Evolutionary conservation across 2,797 vertebrate species (phyloP), one percentile per base, ranked within the genome.

Genomic region (Anableps anableps): DNA sequence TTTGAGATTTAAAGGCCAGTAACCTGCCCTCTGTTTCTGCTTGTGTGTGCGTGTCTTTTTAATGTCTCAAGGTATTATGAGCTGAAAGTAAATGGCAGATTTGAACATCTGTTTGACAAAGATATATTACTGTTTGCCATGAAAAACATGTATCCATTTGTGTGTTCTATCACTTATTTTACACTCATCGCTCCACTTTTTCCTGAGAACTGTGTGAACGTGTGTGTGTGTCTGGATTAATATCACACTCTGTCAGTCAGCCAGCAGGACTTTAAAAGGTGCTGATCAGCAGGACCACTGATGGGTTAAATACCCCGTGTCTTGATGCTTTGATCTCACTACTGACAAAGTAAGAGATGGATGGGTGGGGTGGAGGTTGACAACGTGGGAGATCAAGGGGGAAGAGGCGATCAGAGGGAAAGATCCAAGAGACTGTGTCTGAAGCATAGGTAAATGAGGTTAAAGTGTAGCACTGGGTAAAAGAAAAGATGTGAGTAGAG

Each of bases 281-380:
- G 86, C 86, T 91, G 88, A 92, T 90, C 89, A 87, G 90, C 88
- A 85, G 81, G 81, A 85, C 74, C 76, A 83, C 66, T 66, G 81
- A 88, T 76, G 90, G 89, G 90, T 92, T 94, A 92, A 94, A 88
- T 83, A 89, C 86, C 86, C 74, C 76, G 73, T 47, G 85, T 86
- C 84, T 88, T 68, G 51, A 79, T 84, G 66, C 92, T 93, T 94
- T 95, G 90, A 94, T 94, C 90, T 88, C 75, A 78, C 64, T 83
- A 86, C 89, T 91, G 91, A 91, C 86, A 86, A 86, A 74, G 80
- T 80, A 58, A 70, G 79, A 80, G 84, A 81, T 81, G 84, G 31
- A 77, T 79, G 74, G 60, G 66, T 80, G 51, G 81, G 85, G 74
- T 73, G 71, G 77, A 77, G 88, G 85, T 75, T 88, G 83, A 85